Base-by-base conservation (phyloP, 2,888 invertebrate genomes). In the Ypsolopha sequella region DNA sequence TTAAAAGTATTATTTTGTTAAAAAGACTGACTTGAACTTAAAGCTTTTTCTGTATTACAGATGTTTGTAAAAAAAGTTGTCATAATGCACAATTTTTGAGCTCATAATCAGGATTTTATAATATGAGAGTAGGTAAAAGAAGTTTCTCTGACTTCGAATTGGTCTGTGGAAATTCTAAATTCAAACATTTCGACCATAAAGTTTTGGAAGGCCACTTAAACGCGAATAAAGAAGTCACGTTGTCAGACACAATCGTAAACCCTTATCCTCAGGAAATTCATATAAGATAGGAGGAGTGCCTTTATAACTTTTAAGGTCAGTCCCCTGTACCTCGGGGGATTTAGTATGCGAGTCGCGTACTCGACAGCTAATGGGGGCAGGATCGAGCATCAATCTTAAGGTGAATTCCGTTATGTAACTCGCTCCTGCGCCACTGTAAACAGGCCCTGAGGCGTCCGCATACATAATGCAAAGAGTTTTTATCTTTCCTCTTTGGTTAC, bases 391-490 rank as follows among this genome's bases (percentile, higher is more conserved):
- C 60, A 68, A 66, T 66, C 63, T 67, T 55, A 58, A 66, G 65
- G 66, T 64, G 59, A 57, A 58, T 55, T 56, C 66, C 69, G 70
- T 73, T 74, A 73, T 64, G 61, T 68, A 73, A 75, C 60, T 57
- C 55, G 62, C 58, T 62, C 59, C 65, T 57, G 54, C 55, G 58
- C 56, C 58, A 24, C 13, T 48, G 61, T 64, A 68, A 70, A 70
- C 65, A 67, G 63, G 61, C 64, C 68, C 61, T 62, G 63, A 64
- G 58, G 48, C 52, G 38, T 58, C 59, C 55, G 64, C 62, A 74
- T 74, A 70, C 60, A 72, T 76, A 71, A 76, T 76, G 69, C 69
- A 72, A 70, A 70, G 63, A 60, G 66, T 72, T 72, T 73, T 73
- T 72, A 70, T 71, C 68, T 66, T 36, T 13, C 61, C 60, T 62